Evolutionary conservation across 2,888 invertebrate species (phyloP).

Genomic region (Acleris cristana): DNA sequence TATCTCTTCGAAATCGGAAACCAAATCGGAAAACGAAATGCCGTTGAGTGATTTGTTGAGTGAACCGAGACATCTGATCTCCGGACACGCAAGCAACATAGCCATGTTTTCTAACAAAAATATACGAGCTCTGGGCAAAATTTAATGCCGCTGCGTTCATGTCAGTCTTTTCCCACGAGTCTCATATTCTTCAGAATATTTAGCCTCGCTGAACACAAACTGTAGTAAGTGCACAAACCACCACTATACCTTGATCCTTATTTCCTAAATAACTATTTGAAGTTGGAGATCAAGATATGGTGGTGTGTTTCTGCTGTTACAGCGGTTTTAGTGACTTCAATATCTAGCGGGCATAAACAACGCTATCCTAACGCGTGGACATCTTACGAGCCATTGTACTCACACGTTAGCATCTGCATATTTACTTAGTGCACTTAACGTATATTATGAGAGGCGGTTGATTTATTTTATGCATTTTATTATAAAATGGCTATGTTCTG

Average conservation of each 20-base stretch:
- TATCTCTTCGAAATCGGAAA: too few relatives aligned
- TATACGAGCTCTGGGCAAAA: background rate
- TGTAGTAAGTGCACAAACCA: too few relatives aligned
- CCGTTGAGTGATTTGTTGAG: too few relatives aligned
- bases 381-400: constrained; percentile 33
- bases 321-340: background rate
- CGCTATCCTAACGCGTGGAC: constrained; percentile 14
- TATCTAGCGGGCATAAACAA: constrained; percentile 27
- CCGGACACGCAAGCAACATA: too few relatives aligned
- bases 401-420: constrained; percentile 9
- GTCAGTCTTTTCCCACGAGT: constrained; percentile 26
- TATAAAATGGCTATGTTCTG: background rate
- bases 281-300: too few relatives aligned
- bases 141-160: background rate
- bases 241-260: too few relatives aligned
- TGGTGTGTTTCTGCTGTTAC: too few relatives aligned
- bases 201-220: background rate
- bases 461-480: constrained; percentile 5
- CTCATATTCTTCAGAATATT: constrained; percentile 14
- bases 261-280: too few relatives aligned
- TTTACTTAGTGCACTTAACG: constrained; percentile 15
- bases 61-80: too few relatives aligned
- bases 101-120: too few relatives aligned
- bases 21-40: too few relatives aligned
- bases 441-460: constrained; percentile 15